A percentile compares a stretch with the other conserved stretches of the same genome.
phyloP scores from a whole-genome alignment of 2,888 invertebrate species.

The Chironomus tentans region DNA sequence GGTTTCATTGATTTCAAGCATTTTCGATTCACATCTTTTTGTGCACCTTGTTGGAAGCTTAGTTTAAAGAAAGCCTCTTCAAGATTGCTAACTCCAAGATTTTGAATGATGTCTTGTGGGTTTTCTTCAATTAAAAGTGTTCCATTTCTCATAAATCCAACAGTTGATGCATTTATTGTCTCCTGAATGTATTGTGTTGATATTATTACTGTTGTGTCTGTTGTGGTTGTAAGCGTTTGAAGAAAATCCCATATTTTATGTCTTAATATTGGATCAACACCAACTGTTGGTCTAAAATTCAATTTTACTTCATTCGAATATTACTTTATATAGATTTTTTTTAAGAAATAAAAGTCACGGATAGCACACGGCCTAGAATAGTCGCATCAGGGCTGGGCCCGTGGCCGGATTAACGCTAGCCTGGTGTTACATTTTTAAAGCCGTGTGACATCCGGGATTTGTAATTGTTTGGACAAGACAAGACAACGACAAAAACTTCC shows the following conservation, averaged over 20 bases:
- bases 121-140: conserved; percentile 67
- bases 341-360: no score
- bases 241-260: conserved; percentile 74
- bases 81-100: conserved; percentile 56
- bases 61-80: conserved; percentile 75
- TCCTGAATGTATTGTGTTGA: conserved; percentile 88
- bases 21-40: conserved; percentile 29
- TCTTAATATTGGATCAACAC: conserved; percentile 70
- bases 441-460: no score
- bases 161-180: conserved; percentile 62
- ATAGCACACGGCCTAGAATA: no score
- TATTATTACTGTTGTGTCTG: conserved; percentile 64
- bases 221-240: conserved; percentile 51
- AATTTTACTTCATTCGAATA: no score
- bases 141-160: conserved; percentile 73
- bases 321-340: no score
- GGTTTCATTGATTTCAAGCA: no score
- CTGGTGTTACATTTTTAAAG: no score
- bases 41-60: conserved; percentile 57
- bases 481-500: no score
- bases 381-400: no score
- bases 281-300: conserved; percentile 57
- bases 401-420: no score
- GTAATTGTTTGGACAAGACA: no score
- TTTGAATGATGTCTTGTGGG: conserved; percentile 53